Percentiles rank a stretch among this genome's conserved stretches.
Evolutionary conservation across 1,140 invertebrate species (phyloP).

Genomic region (Drosophila obscura): DNA sequence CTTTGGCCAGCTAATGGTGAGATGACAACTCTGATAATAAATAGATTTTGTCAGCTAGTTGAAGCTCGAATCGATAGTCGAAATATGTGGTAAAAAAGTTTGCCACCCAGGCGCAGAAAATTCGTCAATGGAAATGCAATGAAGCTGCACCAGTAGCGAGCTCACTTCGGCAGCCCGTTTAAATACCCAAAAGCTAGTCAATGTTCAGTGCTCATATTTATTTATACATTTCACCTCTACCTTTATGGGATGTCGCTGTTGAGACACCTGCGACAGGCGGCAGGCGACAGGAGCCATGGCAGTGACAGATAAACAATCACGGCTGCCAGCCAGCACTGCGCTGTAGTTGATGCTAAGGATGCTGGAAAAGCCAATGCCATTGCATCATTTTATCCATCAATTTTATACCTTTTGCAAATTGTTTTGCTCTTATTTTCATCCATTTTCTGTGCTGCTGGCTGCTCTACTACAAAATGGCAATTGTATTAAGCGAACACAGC

Average conservation of each 20-base stretch:
- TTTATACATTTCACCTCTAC: constrained; percentile 48
- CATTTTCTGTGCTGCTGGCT: constrained; percentile 5
- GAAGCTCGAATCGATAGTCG: too few species aligned
- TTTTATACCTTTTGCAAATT: constrained; percentile 71
- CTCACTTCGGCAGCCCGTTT: constrained; percentile 11
- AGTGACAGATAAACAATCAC: constrained; percentile 33
- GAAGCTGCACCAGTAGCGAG: constrained; percentile 45
- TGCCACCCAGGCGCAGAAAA: neutral
- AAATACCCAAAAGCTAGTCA: constrained; percentile 1
- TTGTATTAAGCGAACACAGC: constrained; percentile 54
- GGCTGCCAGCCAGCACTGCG: constrained; percentile 16
- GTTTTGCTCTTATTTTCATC: constrained; percentile 13
- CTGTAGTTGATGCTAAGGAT: constrained; percentile 34
- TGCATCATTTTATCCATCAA: constrained; percentile 72
- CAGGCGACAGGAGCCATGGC: constrained; percentile 12
- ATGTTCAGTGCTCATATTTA: constrained; percentile 41
- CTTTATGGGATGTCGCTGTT: neutral
- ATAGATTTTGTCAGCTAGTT: too few species aligned
- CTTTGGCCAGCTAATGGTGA: neutral
- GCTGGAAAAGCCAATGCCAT: constrained; percentile 46
- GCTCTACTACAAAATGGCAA: constrained; percentile 66
- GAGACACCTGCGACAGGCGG: constrained; percentile 26
- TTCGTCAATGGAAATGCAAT: constrained; percentile 33
- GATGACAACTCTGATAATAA: neutral
- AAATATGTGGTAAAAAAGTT: too few species aligned